Evolutionary conservation across 2,113 vertebrate species (phyloP), one percentile per base, ranked within the genome.

Genomic region (Halichoeres trimaculatus): DNA sequence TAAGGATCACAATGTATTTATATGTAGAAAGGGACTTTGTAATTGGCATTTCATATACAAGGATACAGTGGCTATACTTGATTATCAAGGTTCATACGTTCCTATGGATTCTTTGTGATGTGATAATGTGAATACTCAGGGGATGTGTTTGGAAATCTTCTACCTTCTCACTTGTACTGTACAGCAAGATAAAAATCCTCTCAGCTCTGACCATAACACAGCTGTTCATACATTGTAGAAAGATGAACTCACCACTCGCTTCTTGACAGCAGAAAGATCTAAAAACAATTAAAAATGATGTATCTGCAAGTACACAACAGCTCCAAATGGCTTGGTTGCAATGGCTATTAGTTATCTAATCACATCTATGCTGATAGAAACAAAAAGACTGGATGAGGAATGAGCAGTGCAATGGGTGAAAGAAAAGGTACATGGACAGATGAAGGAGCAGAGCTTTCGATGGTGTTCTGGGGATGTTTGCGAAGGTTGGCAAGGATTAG

Each of bases 11-110:
- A 85, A 92, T 80, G 85, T 87, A 90, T 91, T 88, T 78, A 88
- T 90, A 86, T 81, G 71, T 83, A 79, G 80, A 85, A 79, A 87
- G 88, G 86, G 77, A 81, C 76, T 85, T 83, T 85, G 85, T 85
- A 86, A 69, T 81, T 81, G 86, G 81, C 71, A 76, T 85, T 90
- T 90, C 83, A 91, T 91, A 86, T 88, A 91, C 88, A 90, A 62
- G 86, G 84, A 85, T 90, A 91, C 71, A 81, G 83, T 88, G 69
- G 84, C 87, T 91, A 91, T 91, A 91, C 62, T 90, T 86, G 88
- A 88, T 89, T 91, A 91, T 92, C 87, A 88, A 84, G 78, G 82
- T 30, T 30, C 6, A 6, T 87, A 89, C 34, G 79, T 75, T 88
- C 63, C 83, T 80, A 89, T 87, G 76, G 79, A 85, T 50, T 82